Evolutionary conservation across 1,140 invertebrate genomes (phyloP).

Genomic region (Hypothenemus hampei): DNA sequence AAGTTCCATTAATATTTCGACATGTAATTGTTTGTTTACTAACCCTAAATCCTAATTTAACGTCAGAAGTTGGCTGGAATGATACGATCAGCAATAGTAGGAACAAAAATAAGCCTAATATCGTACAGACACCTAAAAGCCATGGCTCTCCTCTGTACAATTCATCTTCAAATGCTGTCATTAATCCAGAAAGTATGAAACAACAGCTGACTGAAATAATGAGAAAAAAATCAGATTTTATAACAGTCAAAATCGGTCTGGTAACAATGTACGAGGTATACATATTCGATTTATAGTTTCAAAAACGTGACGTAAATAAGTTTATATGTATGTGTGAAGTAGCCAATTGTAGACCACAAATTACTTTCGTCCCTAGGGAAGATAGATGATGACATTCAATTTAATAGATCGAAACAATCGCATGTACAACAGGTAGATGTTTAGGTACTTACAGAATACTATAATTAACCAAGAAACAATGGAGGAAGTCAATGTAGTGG

Average conservation of each 20-base stretch:
- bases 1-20: not conserved
- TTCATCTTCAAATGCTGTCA: slow-evolving; percentile 35
- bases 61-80: slow-evolving; percentile 33
- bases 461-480: slow-evolving; percentile 52
- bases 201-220: slow-evolving; percentile 34
- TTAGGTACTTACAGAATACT: slow-evolving; percentile 45
- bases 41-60: slow-evolving; percentile 34
- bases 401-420: not conserved
- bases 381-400: too few species aligned
- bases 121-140: slow-evolving; percentile 24
- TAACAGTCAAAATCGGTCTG: too few species aligned
- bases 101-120: slow-evolving; percentile 28
- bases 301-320: too few species aligned
- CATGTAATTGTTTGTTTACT: not conserved
- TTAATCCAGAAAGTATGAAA: slow-evolving; percentile 32
- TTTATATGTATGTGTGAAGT: too few species aligned
- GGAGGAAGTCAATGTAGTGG: slow-evolving; percentile 50
- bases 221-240: too few species aligned
- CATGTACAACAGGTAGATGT: not conserved
- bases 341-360: too few species aligned
- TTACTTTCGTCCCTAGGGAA: too few species aligned
- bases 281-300: too few species aligned
- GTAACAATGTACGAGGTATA: too few species aligned
- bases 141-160: slow-evolving; percentile 32
- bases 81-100: slow-evolving; percentile 31